phyloP scores from a whole-genome alignment of 1,140 invertebrate species.

The Macrosteles quadrilineatus region DNA sequence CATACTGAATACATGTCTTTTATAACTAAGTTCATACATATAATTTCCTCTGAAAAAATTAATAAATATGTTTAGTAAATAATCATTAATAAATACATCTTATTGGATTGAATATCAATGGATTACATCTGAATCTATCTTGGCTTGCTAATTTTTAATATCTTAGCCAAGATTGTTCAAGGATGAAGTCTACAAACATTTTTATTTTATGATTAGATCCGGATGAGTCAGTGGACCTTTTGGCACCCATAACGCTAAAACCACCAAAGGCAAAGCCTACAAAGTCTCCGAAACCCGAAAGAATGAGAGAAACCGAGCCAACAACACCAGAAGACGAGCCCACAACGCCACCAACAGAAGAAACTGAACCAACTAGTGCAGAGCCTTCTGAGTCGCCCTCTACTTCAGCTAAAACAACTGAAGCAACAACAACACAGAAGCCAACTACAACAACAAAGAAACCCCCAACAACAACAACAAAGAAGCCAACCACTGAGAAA shows the following conservation, averaged over 20 bases:
- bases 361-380: not conserved
- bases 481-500: not conserved
- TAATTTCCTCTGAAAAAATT: no score
- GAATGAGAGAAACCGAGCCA: not conserved
- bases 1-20: no score
- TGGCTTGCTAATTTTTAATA: not conserved
- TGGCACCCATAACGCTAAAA: not conserved
- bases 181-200: no score
- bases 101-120: no score
- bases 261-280: not conserved
- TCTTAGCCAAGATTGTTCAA: no score
- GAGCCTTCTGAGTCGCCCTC: not conserved
- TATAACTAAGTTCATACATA: no score
- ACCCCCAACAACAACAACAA: not conserved
- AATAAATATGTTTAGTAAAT: no score
- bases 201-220: no score
- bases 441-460: not conserved
- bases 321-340: not conserved
- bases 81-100: no score
- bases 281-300: not conserved
- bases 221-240: not conserved
- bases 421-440: not conserved
- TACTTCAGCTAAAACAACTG: not conserved
- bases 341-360: not conserved
- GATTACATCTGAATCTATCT: no score